Base-by-base conservation (phyloP, 23 tunicate species). In the Oikopleura vanhoeffeni region DNA sequence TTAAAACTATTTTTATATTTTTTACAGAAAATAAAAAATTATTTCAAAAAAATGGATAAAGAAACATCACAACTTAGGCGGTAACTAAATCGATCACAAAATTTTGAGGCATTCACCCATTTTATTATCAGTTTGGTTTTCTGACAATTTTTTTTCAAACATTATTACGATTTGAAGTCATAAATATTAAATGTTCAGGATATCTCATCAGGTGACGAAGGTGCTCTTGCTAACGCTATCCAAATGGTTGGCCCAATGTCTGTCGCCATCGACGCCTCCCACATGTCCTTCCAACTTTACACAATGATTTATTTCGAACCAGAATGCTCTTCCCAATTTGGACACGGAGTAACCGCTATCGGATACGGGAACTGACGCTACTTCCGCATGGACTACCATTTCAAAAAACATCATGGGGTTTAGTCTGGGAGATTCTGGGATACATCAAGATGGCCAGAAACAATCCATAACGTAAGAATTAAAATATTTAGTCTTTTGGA, bases 371-470 rank as follows among this genome's bases (percentile, higher is more conserved):
- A 84, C 85, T 0, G 86, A 83, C 0, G 67, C 84, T 41, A 96
- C 90, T 0, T 39, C 40, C 39, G n/a, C n/a, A n/a, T n/a, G n/a
- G 96, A 95, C 40, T 95, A 86, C 83, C 90, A 91, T 95, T 90
- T 36, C 96, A 88, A 27, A 91, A 87, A 79, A 95, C 90, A 89
- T 90, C 96, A 90, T 95, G 99, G 99, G 90, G 91, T 41, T 77
- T 39, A 83, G 40, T 27, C 24, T 95, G 99, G 99, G 99, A 96
- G 4, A 83, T 60, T 41, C 42, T 64, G 1, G 99, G 99, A 2
- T 95, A 95, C 89, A 88, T 95, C 86, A 90, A 42, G 77, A 95
- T 95, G 99, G 83, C 91, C 39, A 90, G 98, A 33, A 88, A 88
- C 91, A 41, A 75, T 24, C 8, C 83, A 87, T 88, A 90, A 90